Conservation (phyloP, 53 echinoderm and acorn worm species). For the Antedon mediterranea region DNA sequence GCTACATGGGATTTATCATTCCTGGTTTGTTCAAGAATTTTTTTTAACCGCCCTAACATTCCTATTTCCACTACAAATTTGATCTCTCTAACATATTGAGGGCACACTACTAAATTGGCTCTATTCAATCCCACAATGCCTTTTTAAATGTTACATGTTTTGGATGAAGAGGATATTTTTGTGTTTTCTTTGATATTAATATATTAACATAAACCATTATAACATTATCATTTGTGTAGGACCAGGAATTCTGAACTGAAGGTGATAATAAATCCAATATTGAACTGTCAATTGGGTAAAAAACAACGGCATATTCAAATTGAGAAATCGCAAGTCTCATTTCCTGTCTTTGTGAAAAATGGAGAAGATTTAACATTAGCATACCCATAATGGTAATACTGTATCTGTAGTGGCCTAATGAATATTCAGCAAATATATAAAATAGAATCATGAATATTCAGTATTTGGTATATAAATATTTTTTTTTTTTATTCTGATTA, state of each 20-base stretch:
- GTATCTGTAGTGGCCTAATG: not conserved
- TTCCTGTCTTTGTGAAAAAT: conserved; percentile 62
- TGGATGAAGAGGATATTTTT: too few species aligned
- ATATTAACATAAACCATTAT: not conserved
- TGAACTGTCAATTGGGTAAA: conserved; percentile 86
- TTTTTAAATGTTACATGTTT: too few species aligned
- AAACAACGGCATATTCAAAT: conserved; percentile 53
- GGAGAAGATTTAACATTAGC: conserved; percentile 25
- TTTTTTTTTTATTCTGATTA: too few species aligned
- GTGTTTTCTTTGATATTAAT: not conserved
- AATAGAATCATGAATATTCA: not conserved
- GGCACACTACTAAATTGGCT: too few species aligned
- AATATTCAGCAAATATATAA: not conserved
- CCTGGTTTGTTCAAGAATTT: too few species aligned
- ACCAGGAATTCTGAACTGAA: conserved; percentile 42
- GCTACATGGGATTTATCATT: too few species aligned
- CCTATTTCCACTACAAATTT: too few species aligned
- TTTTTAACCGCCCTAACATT: too few species aligned
- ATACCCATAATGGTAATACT: not conserved
- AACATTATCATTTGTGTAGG: conserved; percentile 14
- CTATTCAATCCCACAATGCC: too few species aligned
- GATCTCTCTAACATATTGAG: too few species aligned
- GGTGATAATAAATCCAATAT: conserved; percentile 43
- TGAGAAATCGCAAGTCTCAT: conserved; percentile 31
- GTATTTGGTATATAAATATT: not conserved